A percentile compares a stretch with the other conserved stretches of the same genome.
Evolutionary conservation across 2,113 vertebrate species (phyloP).

Genomic region (Carassius gibelio): DNA sequence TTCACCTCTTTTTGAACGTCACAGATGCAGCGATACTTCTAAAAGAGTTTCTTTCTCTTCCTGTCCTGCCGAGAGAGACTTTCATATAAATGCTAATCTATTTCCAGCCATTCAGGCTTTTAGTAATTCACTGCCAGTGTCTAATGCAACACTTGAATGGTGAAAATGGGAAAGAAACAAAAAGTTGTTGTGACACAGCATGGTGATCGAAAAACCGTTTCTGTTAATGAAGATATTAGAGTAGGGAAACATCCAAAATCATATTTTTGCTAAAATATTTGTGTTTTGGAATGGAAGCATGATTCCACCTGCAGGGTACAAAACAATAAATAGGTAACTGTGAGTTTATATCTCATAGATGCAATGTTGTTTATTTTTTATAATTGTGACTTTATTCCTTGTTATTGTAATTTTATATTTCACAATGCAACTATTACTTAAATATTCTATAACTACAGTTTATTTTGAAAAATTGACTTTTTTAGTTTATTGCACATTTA

Average conservation of each 20-base stretch:
- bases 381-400: neutral
- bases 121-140: conserved; percentile 47
- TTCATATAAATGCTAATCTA: conserved; percentile 65
- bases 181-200: conserved; percentile 51
- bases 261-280: neutral
- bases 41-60: conserved; percentile 42
- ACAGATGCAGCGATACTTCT: conserved; percentile 28
- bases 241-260: neutral
- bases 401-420: too few species aligned
- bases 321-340: neutral
- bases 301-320: neutral
- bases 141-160: conserved; percentile 32
- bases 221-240: conserved; percentile 39
- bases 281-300: neutral
- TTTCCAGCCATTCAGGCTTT: conserved; percentile 50
- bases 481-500: too few species aligned
- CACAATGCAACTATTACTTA: too few species aligned
- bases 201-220: conserved; percentile 46
- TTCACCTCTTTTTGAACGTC: neutral
- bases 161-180: conserved; percentile 48
- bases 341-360: neutral
- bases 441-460: too few species aligned
- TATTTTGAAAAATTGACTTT: too few species aligned
- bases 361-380: neutral
- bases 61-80: conserved; percentile 37